Conservation (phyloP, 2,113 vertebrate species). For the Ondatra zibethicus region DNA sequence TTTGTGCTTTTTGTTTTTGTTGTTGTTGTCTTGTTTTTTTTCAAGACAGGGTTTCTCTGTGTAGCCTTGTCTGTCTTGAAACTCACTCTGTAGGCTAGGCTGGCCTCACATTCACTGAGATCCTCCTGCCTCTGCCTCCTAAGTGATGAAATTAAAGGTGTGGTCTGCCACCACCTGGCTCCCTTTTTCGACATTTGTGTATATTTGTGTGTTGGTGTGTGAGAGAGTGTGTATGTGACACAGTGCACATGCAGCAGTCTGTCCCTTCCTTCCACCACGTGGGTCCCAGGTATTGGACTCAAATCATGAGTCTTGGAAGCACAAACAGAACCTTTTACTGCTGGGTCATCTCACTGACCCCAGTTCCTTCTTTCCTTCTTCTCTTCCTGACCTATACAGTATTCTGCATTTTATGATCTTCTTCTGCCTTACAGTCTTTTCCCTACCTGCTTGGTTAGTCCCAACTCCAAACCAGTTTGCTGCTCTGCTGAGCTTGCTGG, state of each 20-base stretch:
- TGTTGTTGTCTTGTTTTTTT: neutral
- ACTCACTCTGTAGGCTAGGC: neutral
- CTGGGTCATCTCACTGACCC: neutral
- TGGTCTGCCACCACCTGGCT: neutral
- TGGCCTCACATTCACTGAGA: neutral
- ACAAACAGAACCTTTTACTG: neutral
- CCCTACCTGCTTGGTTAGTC: neutral
- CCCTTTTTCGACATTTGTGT: neutral
- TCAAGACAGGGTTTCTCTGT: too few species aligned
- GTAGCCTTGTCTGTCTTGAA: neutral
- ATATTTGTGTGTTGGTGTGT: neutral
- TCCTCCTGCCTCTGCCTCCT: neutral
- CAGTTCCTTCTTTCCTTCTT: neutral
- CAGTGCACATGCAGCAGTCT: neutral
- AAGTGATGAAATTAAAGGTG: neutral
- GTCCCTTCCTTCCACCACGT: neutral
- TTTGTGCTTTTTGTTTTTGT: neutral
- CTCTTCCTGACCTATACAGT: neutral
- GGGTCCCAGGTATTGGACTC: neutral
- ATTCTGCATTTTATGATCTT: too few species aligned
- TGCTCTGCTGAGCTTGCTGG: neutral
- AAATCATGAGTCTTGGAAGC: neutral
- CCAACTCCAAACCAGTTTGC: neutral
- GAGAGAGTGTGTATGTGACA: rapidly evolving
- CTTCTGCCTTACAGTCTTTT: neutral